phyloP scores from a whole-genome alignment of 2,113 vertebrate species.

The Salvelinus fontinalis region DNA sequence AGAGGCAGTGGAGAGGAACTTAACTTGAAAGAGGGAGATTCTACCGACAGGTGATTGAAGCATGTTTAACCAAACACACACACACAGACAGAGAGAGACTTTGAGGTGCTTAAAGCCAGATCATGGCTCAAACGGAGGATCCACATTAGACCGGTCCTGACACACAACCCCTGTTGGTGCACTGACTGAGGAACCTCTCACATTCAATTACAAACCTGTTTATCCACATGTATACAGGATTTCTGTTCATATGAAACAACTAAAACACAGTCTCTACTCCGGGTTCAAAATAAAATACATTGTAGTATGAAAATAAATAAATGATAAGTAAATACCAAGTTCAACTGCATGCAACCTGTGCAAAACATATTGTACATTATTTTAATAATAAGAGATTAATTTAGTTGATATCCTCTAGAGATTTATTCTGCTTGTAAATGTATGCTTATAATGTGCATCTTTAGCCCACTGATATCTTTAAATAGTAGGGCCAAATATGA shows the following conservation, averaged over 20 bases:
- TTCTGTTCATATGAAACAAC: conserved; percentile 11
- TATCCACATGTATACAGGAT: not conserved
- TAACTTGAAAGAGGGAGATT: conserved; percentile 70
- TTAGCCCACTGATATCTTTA: not conserved
- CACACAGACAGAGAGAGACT: conserved; percentile 3
- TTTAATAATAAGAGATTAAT: not conserved
- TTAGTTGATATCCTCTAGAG: not conserved
- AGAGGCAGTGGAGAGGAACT: conserved; percentile 68
- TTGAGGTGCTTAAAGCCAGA: conserved; percentile 65
- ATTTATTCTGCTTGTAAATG: not conserved
- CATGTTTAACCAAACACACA: conserved; percentile 36
- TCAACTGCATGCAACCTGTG: not conserved
- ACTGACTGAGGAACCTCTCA: conserved; percentile 10
- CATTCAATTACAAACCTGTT: not conserved
- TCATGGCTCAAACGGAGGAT: conserved; percentile 70
- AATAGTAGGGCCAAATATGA: not conserved
- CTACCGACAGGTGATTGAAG: conserved; percentile 73
- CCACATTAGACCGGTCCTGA: conserved; percentile 56
- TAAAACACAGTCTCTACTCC: not conserved
- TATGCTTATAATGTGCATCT: not conserved
- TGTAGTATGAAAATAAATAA: not conserved
- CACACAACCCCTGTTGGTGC: conserved; percentile 57
- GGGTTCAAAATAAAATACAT: not conserved
- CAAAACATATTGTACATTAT: not conserved
- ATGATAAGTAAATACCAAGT: not conserved